phyloP scores from a whole-genome alignment of 1,140 invertebrate genomes.

The Dendrolimus kikuchii region DNA sequence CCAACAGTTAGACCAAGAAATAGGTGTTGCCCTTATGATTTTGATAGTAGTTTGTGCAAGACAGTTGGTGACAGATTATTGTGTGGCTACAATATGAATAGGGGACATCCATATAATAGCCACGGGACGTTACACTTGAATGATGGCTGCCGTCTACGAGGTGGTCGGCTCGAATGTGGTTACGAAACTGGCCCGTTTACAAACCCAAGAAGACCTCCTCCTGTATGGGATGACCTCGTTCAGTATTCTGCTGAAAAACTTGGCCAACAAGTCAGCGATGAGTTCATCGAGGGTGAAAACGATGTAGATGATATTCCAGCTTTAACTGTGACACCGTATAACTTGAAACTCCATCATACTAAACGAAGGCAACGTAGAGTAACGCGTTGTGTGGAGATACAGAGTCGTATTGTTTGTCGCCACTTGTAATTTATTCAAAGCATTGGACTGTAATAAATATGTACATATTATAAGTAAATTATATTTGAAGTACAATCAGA shows the following conservation, averaged over 20 bases:
- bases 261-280: too few species aligned
- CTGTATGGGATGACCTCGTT: conserved; percentile 16
- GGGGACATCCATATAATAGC: conserved; percentile 20
- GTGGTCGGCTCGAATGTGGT: conserved; percentile 51
- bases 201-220: conserved; percentile 38
- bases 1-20: conserved; percentile 15
- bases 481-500: too few species aligned
- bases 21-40: conserved; percentile 51
- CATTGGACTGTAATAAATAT: background rate
- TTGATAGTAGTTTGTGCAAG: conserved; percentile 39
- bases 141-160: conserved; percentile 37
- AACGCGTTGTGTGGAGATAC: conserved; percentile 35
- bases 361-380: conserved; percentile 8
- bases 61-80: conserved; percentile 41
- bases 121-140: conserved; percentile 16
- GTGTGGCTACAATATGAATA: conserved; percentile 52
- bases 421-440: conserved; percentile 5
- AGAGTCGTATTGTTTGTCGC: conserved; percentile 36
- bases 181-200: conserved; percentile 37
- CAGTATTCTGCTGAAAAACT: too few species aligned
- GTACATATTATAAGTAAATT: background rate
- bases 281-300: too few species aligned
- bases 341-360: too few species aligned
- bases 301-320: too few species aligned
- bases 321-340: background rate